phyloP scores from a whole-genome alignment of 2,888 invertebrate genomes.

The Dicyrtomina minuta region DNA sequence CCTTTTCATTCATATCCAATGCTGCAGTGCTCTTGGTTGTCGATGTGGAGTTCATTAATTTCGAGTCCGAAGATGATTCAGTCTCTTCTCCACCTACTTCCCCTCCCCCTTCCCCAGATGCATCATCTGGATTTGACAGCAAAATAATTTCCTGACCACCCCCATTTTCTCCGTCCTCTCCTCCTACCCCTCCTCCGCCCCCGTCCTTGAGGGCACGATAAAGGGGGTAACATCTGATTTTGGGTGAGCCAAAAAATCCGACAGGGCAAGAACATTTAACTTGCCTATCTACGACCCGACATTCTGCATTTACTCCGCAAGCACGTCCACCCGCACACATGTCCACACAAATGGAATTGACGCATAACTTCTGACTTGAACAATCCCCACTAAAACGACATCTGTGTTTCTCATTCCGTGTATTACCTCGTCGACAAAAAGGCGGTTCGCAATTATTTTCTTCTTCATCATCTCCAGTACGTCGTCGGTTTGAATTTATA shows the following conservation, averaged over 20 bases:
- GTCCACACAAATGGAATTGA: constrained; percentile 15
- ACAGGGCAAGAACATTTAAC: constrained; percentile 14
- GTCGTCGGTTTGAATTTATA: background rate
- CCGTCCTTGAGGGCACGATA: constrained; percentile 15
- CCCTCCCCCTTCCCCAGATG: no score
- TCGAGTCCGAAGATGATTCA: no score
- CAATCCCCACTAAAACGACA: constrained; percentile 27
- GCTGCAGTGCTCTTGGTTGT: background rate
- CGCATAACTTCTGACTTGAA: constrained; percentile 13
- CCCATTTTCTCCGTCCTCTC: no score
- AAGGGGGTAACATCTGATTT: constrained; percentile 15
- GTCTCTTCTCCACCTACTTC: no score
- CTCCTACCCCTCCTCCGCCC: background rate
- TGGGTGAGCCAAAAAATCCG: constrained; percentile 21
- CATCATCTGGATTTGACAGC: background rate
- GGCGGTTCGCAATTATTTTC: constrained; percentile 18
- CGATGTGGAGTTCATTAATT: no score
- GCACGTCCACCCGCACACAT: constrained; percentile 4
- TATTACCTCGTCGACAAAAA: constrained; percentile 22
- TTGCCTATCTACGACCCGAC: background rate
- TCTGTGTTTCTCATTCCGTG: constrained; percentile 5
- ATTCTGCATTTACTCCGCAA: constrained; percentile 18
- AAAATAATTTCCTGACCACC: no score
- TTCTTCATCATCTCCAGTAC: background rate
- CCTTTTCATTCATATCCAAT: no score